These are phyloP conservation scores for Tenthredo distinguenda DNA, from an alignment of 2,888 invertebrate genomes.

Conservation along the genomic window DNA sequence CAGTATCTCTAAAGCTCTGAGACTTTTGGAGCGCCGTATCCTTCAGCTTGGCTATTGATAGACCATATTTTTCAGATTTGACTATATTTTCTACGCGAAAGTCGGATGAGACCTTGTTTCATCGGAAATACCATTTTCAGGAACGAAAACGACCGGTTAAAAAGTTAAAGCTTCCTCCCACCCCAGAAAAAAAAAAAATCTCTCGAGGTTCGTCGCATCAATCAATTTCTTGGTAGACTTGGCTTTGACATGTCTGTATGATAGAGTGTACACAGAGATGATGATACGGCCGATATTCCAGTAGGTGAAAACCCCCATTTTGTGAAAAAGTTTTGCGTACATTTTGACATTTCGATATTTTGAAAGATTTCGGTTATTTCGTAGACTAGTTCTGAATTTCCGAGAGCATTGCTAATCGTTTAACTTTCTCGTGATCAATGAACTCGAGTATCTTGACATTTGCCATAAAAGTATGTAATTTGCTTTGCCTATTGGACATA, in stretches of 20 bases:
- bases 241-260: not conserved
- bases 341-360: not conserved
- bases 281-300: not conserved
- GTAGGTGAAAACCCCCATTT: not conserved
- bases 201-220: not conserved
- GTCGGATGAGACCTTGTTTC: not conserved
- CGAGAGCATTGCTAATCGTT: not conserved
- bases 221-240: not conserved
- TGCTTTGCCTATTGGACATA: not conserved
- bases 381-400: not conserved
- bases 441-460: not conserved
- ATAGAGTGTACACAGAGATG: not conserved
- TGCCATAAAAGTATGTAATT: not conserved
- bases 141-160: not conserved
- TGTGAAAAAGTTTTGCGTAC: not conserved
- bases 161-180: not conserved
- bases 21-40: slow-evolving; percentile 16
- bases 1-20: slow-evolving; percentile 2
- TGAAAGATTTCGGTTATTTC: not conserved
- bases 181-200: not conserved
- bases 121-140: not conserved
- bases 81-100: not conserved
- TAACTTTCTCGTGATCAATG: not conserved
- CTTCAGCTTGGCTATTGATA: slow-evolving; percentile 40
- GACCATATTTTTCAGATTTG: not conserved